phyloP scores from a whole-genome alignment of 92 coral and sea anemone genomes.

The Ricordea florida region DNA sequence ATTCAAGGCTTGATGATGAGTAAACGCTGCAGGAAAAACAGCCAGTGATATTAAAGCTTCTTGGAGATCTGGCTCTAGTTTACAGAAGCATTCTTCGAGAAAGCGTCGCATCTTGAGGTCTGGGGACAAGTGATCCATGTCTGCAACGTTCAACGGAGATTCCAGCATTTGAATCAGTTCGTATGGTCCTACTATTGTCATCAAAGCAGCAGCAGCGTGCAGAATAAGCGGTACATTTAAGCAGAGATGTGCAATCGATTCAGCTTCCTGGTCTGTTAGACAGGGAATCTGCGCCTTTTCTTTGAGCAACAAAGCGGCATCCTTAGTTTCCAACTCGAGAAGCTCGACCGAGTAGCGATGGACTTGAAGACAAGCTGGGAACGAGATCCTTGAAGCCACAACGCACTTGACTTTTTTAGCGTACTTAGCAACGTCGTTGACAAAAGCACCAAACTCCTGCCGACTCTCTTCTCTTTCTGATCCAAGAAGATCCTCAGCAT shows the following conservation, averaged over 20 bases:
- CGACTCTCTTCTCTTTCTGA: background rate
- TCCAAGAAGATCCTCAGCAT: slow-evolving; percentile 45
- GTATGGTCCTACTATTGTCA: slow-evolving; percentile 33
- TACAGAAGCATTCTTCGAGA: slow-evolving; percentile 29
- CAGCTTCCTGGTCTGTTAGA: slow-evolving; percentile 37
- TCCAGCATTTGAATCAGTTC: slow-evolving; percentile 34
- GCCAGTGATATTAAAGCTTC: slow-evolving; percentile 40
- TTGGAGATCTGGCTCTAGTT: slow-evolving; percentile 30
- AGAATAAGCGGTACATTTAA: slow-evolving; percentile 45
- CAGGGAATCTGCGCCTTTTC: background rate
- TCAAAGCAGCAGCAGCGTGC: slow-evolving; percentile 56
- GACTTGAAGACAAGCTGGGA: background rate
- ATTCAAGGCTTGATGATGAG: slow-evolving; percentile 16
- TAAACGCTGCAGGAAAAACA: slow-evolving; percentile 61
- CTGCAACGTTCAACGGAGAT: slow-evolving; percentile 11
- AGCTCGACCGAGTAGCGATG: slow-evolving; percentile 23
- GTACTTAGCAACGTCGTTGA: slow-evolving; percentile 24
- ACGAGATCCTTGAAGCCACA: slow-evolving; percentile 40
- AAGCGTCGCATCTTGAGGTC: slow-evolving; percentile 49
- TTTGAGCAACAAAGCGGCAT: slow-evolving; percentile 2
- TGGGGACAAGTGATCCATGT: slow-evolving; percentile 41
- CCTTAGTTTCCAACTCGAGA: slow-evolving; percentile 11
- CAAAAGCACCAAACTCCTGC: slow-evolving; percentile 27
- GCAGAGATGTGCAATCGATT: slow-evolving; percentile 46
- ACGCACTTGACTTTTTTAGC: slow-evolving; percentile 43